A percentile compares a stretch with the other conserved stretches of the same genome.
These are phyloP conservation scores for Ia io DNA, from an alignment of 2,113 vertebrate species.

Conservation along the genomic window DNA sequence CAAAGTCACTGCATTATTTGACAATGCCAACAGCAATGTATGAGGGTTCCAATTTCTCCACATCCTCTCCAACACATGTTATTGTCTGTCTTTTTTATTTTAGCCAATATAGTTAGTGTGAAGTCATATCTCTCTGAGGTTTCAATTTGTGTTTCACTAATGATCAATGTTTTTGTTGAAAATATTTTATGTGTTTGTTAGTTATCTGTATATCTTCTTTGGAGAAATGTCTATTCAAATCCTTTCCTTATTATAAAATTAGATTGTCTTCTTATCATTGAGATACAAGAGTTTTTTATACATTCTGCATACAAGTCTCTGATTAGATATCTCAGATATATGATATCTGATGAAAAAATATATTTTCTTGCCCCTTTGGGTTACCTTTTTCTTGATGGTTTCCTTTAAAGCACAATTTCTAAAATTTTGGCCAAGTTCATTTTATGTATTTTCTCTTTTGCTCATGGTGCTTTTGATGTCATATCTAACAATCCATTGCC, in stretches of 20 bases:
- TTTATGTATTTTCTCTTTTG: background rate
- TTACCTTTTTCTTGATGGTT: background rate
- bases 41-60: background rate
- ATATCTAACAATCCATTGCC: background rate
- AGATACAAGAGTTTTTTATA: background rate
- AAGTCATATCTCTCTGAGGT: background rate
- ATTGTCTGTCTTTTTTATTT: slow-evolving; percentile 7
- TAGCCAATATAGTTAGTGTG: background rate
- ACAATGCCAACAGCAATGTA: background rate
- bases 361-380: background rate
- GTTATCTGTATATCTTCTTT: background rate
- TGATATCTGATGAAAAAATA: background rate
- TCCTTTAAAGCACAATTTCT: background rate
- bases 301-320: background rate
- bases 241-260: background rate
- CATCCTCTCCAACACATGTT: background rate
- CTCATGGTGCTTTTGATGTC: background rate
- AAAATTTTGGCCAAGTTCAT: background rate
- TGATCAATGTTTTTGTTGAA: background rate
- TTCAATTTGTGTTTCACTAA: slow-evolving; percentile 5
- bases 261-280: background rate
- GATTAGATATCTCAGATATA: background rate
- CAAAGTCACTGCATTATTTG: background rate
- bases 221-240: background rate
- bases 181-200: background rate